Conservation (phyloP, 1,140 invertebrate genomes). For the Drosophila kikkawai region DNA sequence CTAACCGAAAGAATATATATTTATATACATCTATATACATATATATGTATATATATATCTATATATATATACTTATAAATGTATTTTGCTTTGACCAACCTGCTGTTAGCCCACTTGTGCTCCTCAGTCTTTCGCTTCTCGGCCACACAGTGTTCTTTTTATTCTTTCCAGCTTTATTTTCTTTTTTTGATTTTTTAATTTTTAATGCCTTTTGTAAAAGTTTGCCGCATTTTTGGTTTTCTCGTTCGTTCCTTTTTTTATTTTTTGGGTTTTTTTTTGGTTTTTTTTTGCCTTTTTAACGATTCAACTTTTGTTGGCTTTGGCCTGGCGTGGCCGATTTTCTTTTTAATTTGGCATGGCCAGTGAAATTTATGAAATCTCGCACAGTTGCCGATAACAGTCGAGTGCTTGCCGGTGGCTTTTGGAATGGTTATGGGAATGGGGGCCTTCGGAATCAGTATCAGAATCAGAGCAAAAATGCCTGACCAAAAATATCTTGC, state of each 20-base stretch:
- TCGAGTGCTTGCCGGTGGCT: slow-evolving; percentile 15
- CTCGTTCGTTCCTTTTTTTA: no score
- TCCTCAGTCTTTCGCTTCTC: background rate
- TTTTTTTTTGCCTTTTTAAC: slow-evolving; percentile 62
- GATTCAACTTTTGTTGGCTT: slow-evolving; percentile 70
- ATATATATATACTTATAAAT: background rate
- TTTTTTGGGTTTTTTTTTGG: slow-evolving; percentile 27
- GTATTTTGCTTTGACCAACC: slow-evolving; percentile 26
- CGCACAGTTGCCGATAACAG: slow-evolving; percentile 50
- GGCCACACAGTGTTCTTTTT: slow-evolving; percentile 19
- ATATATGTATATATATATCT: background rate
- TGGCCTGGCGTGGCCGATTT: slow-evolving; percentile 43
- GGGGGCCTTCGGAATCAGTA: background rate
- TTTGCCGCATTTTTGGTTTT: slow-evolving; percentile 42
- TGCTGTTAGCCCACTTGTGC: slow-evolving; percentile 33
- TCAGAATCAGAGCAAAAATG: slow-evolving; percentile 12
- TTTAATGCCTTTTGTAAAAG: slow-evolving; percentile 71
- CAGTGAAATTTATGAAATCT: slow-evolving; percentile 71
- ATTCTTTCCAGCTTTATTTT: background rate
- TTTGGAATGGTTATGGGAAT: background rate
- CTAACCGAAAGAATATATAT: slow-evolving; percentile 15
- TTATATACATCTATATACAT: slow-evolving; percentile 2
- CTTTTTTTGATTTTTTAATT: slow-evolving; percentile 43
- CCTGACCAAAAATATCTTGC: slow-evolving; percentile 47
- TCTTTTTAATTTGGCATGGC: slow-evolving; percentile 54